Base-by-base conservation (phyloP, 2,797 vertebrate species). In the Oreochromis mossambicus region DNA sequence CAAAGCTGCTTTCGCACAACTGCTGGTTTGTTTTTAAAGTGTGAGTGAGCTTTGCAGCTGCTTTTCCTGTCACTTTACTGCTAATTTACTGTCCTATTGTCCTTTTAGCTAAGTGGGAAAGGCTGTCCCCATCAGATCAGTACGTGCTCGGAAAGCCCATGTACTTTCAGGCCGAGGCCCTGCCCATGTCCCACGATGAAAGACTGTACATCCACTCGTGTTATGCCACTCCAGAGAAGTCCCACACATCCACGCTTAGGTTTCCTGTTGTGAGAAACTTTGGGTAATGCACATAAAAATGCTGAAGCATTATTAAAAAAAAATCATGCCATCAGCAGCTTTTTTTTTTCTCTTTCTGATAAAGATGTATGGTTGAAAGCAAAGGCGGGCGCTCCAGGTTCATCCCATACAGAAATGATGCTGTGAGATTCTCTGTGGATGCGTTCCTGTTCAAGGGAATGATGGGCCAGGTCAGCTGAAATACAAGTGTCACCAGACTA, bases 341-440 rank as follows among this genome's bases (percentile, higher is more conserved):
- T 38, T 56, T 78, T 4, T 26, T 26, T 26, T 26, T 26, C 11
- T 84, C 34, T 19, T 15, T 61, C 21, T 82, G 19, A 15, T 81
- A 0, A 83, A 96, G 96, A n/a, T 97, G 96, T 81, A 94, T 96
- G 93, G 81, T 89, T 43, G 94, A 96, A 87, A 95, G 95, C 81
- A 92, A 89, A 26, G 83, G 79, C 3, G 38, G 73, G 10, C 87
- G 32, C 81, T 96, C 95, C 38, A 90, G 88, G 36, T 97, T 97
- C 87, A 83, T 96, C 79, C 87, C 81, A 1, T 66, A 92, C 84
- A 88, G 80, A 56, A 91, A 81, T 80, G 90, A 94, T 41, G 43
- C 48, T 1, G 93, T 96, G 63, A 92, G 96, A 21, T 96, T 97
- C 80, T 91, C 91, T 8, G 82, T 96, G 80, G 95, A 95, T 26